Evolutionary conservation across 2,113 vertebrate genomes (phyloP).

Genomic region (Notothenia coriiceps): DNA sequence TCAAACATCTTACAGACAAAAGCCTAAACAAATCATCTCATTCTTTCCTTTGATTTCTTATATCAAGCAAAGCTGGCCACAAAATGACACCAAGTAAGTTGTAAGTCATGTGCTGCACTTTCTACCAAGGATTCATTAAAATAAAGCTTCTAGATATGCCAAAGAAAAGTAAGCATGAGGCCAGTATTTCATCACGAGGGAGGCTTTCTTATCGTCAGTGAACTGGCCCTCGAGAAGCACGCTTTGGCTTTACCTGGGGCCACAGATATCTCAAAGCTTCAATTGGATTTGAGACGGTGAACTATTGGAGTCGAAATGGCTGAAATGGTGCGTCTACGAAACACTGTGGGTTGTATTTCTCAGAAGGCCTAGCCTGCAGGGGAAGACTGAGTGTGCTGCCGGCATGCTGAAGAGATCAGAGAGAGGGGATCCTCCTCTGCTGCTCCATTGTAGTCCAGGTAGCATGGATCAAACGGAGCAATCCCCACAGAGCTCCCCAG

Average conservation of each 20-base stretch:
- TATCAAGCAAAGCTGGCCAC: background rate
- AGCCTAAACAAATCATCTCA: background rate
- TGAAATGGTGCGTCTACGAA: constrained; percentile 55
- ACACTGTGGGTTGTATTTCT: constrained; percentile 62
- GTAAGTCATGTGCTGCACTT: background rate
- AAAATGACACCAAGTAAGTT: background rate
- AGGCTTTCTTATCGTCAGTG: constrained; percentile 27
- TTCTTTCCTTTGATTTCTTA: background rate
- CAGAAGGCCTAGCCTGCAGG: constrained; percentile 56
- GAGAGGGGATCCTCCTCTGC: constrained; percentile 64
- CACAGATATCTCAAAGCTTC: constrained; percentile 53
- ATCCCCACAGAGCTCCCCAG: constrained; percentile 69
- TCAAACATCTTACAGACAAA: background rate
- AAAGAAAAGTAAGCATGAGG: constrained; percentile 14
- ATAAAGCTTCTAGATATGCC: constrained; percentile 17
- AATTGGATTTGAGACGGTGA: constrained; percentile 65
- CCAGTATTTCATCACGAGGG: constrained; percentile 8
- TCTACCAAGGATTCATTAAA: background rate
- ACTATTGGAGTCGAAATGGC: constrained; percentile 58
- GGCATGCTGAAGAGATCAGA: constrained; percentile 72
- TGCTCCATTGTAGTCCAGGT: constrained; percentile 74
- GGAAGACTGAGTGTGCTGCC: constrained; percentile 59
- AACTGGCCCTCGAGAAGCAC: constrained; percentile 36
- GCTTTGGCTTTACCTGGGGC: constrained; percentile 40
- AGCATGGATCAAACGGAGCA: constrained; percentile 76